phyloP scores from a whole-genome alignment of 2,797 vertebrate genomes.

The Toxotes lorentzi region DNA sequence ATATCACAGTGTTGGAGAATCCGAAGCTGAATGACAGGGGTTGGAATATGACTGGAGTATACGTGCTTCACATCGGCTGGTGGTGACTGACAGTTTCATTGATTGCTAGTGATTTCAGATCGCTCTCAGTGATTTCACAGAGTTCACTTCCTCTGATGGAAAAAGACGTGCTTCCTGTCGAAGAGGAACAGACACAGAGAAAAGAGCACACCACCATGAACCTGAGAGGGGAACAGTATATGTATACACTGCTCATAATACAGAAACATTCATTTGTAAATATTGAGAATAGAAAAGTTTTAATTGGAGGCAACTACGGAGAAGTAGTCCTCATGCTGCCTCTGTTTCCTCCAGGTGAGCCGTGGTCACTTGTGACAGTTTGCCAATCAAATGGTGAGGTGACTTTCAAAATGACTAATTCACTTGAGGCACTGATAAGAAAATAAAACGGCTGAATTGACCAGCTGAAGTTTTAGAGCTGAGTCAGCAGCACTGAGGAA shows the following conservation, averaged over 20 bases:
- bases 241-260: background rate
- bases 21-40: constrained; percentile 11
- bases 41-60: background rate
- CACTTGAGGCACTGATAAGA: constrained; percentile 18
- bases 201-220: background rate
- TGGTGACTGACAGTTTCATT: constrained; percentile 46
- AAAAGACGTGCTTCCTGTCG: constrained; percentile 23
- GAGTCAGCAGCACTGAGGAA: constrained; percentile 37
- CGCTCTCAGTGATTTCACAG: constrained; percentile 35
- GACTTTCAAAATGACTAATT: constrained; percentile 52
- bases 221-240: background rate
- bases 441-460: constrained; percentile 29
- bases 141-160: constrained; percentile 37
- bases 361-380: constrained; percentile 21
- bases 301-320: background rate
- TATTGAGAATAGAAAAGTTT: background rate
- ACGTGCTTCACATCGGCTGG: constrained; percentile 9
- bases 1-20: constrained; percentile 14
- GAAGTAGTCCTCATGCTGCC: background rate
- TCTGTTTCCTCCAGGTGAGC: constrained; percentile 19
- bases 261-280: background rate
- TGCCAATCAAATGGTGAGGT: constrained; percentile 26
- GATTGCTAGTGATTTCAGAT: constrained; percentile 53
- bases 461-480: constrained; percentile 17
- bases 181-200: background rate